Evolutionary conservation across 2,888 invertebrate species (phyloP).

Genomic region (Erebia ligea): DNA sequence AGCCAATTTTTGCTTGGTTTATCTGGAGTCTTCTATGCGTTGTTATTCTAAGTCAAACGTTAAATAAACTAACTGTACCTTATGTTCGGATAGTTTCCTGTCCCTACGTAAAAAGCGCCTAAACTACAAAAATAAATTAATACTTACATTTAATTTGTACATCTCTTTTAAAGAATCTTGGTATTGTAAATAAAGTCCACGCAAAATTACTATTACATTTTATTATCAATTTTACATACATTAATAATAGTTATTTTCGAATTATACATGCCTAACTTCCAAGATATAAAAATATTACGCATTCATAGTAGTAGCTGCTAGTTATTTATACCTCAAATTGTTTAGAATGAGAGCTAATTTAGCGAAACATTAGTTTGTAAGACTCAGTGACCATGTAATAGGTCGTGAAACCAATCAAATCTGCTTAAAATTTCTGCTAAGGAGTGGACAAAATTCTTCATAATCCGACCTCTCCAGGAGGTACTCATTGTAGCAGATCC

Average conservation of each 20-base stretch:
- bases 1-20: background rate
- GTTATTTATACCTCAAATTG: background rate
- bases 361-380: background rate
- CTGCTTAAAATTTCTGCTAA: no score
- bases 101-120: slow-evolving; percentile 65
- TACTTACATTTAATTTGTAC: slow-evolving; percentile 64
- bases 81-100: slow-evolving; percentile 76
- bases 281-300: slow-evolving; percentile 77
- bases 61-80: slow-evolving; percentile 53
- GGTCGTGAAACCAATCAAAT: no score
- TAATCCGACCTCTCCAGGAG: no score
- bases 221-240: slow-evolving; percentile 65
- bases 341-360: slow-evolving; percentile 14
- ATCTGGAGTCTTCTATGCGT: background rate
- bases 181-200: slow-evolving; percentile 50
- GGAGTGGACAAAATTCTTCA: no score
- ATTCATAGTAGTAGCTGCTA: slow-evolving; percentile 43
- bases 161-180: slow-evolving; percentile 29
- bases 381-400: no score
- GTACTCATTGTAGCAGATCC: no score
- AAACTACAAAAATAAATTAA: slow-evolving; percentile 49
- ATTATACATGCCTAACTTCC: slow-evolving; percentile 75
- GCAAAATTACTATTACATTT: slow-evolving; percentile 68
- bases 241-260: slow-evolving; percentile 47
- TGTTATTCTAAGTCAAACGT: slow-evolving; percentile 9